Conservation (phyloP, 35 echinoderm and acorn worm genomes). For the Ophiothrix spiculata region DNA sequence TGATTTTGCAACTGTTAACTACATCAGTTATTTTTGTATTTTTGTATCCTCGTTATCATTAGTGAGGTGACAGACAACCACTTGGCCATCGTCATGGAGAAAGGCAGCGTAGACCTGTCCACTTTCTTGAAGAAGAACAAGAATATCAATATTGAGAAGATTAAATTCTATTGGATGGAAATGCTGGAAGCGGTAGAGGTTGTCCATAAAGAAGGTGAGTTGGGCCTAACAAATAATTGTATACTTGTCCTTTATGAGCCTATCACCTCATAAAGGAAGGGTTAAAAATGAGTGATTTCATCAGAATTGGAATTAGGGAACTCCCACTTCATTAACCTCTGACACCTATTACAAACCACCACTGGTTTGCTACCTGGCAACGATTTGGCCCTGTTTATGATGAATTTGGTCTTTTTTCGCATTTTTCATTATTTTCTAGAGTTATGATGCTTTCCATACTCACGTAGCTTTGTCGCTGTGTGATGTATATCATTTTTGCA, state of each 20-base stretch:
- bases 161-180: slow-evolving; percentile 74
- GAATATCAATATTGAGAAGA: slow-evolving; percentile 53
- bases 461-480: too few species aligned
- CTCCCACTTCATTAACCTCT: neutral
- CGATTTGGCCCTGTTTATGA: too few species aligned
- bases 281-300: neutral
- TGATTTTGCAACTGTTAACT: too few species aligned
- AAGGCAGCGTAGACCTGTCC: slow-evolving; percentile 73
- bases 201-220: slow-evolving; percentile 89
- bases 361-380: too few species aligned
- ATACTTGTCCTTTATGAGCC: neutral
- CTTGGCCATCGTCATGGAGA: slow-evolving; percentile 90
- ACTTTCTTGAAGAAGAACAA: slow-evolving; percentile 66
- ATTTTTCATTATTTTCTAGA: too few species aligned
- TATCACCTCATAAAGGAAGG: neutral
- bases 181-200: slow-evolving; percentile 91
- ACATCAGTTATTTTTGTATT: too few species aligned
- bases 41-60: neutral
- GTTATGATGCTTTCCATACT: too few species aligned
- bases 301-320: neutral
- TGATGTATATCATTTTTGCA: too few species aligned
- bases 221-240: too few species aligned
- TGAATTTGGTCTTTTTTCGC: too few species aligned
- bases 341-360: too few species aligned
- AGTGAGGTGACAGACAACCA: slow-evolving; percentile 82